These are phyloP conservation scores for Cynoglossus semilaevis DNA, from an alignment of 2,113 vertebrate species.

Conservation along the genomic window DNA sequence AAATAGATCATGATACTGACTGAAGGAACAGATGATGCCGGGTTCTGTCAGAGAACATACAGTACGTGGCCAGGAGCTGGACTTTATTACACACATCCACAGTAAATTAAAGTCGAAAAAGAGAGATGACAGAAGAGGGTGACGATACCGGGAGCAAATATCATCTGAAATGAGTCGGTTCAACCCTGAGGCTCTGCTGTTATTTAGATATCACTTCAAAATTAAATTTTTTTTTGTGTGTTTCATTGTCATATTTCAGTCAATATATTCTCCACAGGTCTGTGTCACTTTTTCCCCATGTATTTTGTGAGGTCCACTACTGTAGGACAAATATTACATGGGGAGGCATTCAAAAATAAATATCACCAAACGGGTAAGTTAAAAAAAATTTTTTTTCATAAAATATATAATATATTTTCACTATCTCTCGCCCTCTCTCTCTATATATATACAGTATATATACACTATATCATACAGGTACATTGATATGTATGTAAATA, in stretches of 20 bases:
- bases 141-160: conserved; percentile 3
- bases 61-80: background rate
- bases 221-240: background rate
- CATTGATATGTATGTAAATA: too few species aligned
- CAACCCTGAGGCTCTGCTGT: background rate
- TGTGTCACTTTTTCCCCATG: conserved; percentile 32
- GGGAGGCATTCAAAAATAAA: too few species aligned
- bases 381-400: too few species aligned
- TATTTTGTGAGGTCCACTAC: too few species aligned
- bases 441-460: too few species aligned
- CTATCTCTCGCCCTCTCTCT: too few species aligned
- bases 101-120: conserved; percentile 1
- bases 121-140: conserved; percentile 4
- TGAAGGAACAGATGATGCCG: conserved; percentile 4
- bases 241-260: conserved; percentile 29
- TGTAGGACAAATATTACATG: too few species aligned
- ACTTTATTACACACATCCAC: background rate
- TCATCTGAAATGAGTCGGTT: conserved; percentile 17
- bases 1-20: background rate
- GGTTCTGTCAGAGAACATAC: conserved; percentile 12
- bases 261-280: conserved; percentile 17
- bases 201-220: conserved; percentile 15
- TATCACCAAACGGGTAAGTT: too few species aligned
- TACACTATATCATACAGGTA: too few species aligned
- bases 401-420: too few species aligned